Evolutionary conservation across 2,797 vertebrate genomes (phyloP).

Genomic region (Coracias cyanogaster): DNA sequence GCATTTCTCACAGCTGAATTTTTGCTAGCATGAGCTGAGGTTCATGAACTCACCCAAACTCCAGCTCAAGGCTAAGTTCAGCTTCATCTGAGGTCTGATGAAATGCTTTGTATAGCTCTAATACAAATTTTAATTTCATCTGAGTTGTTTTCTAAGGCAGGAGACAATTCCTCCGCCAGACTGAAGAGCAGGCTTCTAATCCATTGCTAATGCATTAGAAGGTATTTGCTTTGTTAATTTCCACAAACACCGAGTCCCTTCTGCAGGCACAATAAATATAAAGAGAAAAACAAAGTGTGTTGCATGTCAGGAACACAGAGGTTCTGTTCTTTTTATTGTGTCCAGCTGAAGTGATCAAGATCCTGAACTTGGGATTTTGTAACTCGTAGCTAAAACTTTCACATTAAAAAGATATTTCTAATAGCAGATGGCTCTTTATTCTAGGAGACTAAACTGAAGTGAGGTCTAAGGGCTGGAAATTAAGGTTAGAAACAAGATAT

Average conservation of each 20-base stretch:
- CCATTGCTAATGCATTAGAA: neutral
- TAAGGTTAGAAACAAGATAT: neutral
- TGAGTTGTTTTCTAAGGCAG: neutral
- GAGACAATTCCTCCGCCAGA: neutral
- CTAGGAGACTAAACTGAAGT: neutral
- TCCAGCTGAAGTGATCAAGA: neutral
- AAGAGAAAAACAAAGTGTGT: neutral
- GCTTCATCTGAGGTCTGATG: neutral
- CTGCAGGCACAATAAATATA: constrained; percentile 4
- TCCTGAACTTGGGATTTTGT: neutral
- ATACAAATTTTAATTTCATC: constrained; percentile 32
- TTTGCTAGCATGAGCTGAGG: neutral
- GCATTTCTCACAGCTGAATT: constrained; percentile 20
- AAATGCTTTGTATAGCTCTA: constrained; percentile 30
- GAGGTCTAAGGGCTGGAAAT: neutral
- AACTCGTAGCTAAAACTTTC: neutral
- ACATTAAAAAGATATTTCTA: neutral
- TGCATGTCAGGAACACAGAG: neutral
- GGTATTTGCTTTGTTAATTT: constrained; percentile 42
- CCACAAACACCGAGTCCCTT: neutral
- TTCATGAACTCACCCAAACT: constrained; percentile 45
- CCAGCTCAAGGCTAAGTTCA: constrained; percentile 49
- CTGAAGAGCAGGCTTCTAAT: neutral
- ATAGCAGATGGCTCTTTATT: neutral
- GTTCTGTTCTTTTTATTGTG: neutral